A percentile compares a stretch with the other conserved stretches of the same genome.
phyloP scores from a whole-genome alignment of 2,113 vertebrate species.

The Plecotus auritus region DNA sequence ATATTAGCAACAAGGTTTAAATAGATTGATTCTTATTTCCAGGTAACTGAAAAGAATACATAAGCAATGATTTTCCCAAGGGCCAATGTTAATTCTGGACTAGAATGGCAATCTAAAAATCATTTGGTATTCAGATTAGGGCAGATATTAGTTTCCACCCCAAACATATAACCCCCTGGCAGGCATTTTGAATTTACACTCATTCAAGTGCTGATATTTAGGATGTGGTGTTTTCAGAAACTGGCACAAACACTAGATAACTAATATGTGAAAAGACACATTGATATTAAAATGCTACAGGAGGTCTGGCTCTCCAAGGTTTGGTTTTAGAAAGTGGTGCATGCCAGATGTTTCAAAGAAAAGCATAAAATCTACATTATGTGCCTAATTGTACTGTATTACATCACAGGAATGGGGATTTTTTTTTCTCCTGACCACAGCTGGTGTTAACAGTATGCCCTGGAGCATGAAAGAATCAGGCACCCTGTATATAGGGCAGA shows the following conservation, averaged over 20 bases:
- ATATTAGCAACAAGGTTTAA: conserved; percentile 54
- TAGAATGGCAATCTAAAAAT: conserved; percentile 61
- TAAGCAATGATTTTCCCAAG: conserved; percentile 68
- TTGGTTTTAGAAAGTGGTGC: conserved; percentile 54
- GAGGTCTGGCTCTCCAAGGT: conserved; percentile 52
- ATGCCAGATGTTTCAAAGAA: conserved; percentile 66
- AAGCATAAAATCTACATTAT: conserved; percentile 71
- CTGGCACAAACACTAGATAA: conserved; percentile 53
- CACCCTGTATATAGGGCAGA: not conserved
- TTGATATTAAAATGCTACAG: conserved; percentile 69
- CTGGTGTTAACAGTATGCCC: conserved; percentile 67
- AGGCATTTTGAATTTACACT: conserved; percentile 62
- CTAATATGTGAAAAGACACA: conserved; percentile 54
- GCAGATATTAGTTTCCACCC: conserved; percentile 54
- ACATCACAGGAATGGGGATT: conserved; percentile 43
- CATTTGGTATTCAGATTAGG: conserved; percentile 77
- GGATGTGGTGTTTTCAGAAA: conserved; percentile 41
- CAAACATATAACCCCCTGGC: conserved; percentile 46
- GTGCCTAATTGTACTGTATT: conserved; percentile 71
- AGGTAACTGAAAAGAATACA: conserved; percentile 58
- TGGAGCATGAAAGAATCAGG: conserved; percentile 24
- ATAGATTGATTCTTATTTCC: conserved; percentile 60
- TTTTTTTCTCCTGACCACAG: conserved; percentile 61
- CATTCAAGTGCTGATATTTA: conserved; percentile 53
- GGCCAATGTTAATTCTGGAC: conserved; percentile 58